Conservation (phyloP, 2,113 vertebrate genomes). For the Lampris megalopsis region DNA sequence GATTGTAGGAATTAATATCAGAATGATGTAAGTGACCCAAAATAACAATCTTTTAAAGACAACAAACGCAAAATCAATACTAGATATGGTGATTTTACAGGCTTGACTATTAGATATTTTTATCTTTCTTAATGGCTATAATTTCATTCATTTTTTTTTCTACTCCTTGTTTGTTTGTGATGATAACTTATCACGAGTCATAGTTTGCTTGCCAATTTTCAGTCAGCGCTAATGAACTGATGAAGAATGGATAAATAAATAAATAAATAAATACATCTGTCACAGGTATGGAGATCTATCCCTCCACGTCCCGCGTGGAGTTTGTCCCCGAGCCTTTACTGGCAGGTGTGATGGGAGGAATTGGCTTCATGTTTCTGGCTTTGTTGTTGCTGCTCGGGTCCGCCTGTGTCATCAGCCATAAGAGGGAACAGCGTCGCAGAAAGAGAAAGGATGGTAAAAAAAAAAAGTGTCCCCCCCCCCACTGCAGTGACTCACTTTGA, state of each 20-base stretch:
- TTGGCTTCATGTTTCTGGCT: constrained; percentile 88
- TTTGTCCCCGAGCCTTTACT: constrained; percentile 86
- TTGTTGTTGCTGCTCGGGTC: constrained; percentile 86
- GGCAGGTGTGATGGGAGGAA: constrained; percentile 87
- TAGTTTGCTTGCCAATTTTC: background rate
- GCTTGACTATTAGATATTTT: background rate
- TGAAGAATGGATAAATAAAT: too few species aligned
- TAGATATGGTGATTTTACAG: background rate
- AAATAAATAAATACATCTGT: background rate
- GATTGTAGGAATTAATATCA: background rate
- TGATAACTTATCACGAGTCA: background rate
- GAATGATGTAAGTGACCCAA: background rate
- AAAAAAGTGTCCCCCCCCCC: background rate
- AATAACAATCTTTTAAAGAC: background rate
- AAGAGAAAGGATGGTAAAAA: constrained; percentile 74
- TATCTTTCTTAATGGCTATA: too few species aligned
- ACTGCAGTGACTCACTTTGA: constrained; percentile 54
- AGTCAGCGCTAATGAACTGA: background rate
- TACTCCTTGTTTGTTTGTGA: too few species aligned
- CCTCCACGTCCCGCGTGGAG: constrained; percentile 84
- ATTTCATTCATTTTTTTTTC: background rate
- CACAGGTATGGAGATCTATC: constrained; percentile 88
- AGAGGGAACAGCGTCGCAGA: constrained; percentile 65
- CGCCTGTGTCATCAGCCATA: constrained; percentile 87
- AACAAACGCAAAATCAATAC: background rate